Conservation (phyloP, 2,797 vertebrate genomes). For the Mus caroli region DNA sequence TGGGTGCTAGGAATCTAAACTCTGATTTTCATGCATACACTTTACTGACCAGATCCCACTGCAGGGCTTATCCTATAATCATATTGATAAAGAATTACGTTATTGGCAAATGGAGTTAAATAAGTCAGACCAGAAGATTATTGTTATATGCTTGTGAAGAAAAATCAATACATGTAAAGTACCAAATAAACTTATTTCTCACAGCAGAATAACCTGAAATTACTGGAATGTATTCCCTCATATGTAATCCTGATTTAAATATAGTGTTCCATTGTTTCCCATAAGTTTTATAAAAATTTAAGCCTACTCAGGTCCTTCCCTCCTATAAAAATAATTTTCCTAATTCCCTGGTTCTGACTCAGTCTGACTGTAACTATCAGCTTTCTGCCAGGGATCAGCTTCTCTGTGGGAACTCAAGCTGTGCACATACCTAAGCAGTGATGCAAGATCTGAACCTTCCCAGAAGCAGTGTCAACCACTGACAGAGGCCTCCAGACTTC, state of each 20-base stretch:
- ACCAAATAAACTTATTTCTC: conserved; percentile 70
- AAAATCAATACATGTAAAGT: conserved; percentile 78
- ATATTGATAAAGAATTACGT: not conserved
- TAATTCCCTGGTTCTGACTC: conserved; percentile 83
- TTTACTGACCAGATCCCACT: not conserved
- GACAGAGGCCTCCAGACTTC: conserved; percentile 70
- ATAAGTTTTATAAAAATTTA: conserved; percentile 69
- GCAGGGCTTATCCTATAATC: conserved; percentile 1
- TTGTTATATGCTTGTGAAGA: conserved; percentile 69
- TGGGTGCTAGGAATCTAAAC: not conserved
- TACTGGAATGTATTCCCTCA: conserved; percentile 63
- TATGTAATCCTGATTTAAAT: conserved; percentile 78
- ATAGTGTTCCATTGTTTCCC: conserved; percentile 63
- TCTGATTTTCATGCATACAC: not conserved
- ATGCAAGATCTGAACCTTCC: conserved; percentile 85
- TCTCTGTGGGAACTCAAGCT: conserved; percentile 85
- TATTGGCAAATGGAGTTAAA: conserved; percentile 73
- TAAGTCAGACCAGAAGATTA: conserved; percentile 54
- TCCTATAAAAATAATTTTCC: conserved; percentile 65
- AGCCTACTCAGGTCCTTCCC: conserved; percentile 72
- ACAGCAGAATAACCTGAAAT: conserved; percentile 69
- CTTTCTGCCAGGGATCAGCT: conserved; percentile 83
- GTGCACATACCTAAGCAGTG: conserved; percentile 84
- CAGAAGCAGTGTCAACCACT: conserved; percentile 73
- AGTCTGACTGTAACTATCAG: conserved; percentile 73